These are phyloP conservation scores for Pseudococcus viburni DNA, from an alignment of 2,888 invertebrate species.

Conservation along the genomic window DNA sequence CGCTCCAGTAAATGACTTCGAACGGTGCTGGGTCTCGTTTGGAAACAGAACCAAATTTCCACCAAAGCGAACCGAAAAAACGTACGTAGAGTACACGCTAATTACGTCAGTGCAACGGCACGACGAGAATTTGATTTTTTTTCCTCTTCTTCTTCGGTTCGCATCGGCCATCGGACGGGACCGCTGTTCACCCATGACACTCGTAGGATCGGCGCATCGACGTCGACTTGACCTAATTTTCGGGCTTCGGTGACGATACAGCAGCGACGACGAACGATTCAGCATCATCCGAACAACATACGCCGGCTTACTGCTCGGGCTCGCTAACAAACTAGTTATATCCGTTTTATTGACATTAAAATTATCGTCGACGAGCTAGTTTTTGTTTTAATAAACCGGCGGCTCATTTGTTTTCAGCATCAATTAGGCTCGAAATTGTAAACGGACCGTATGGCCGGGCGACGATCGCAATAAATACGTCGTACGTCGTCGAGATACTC, in stretches of 20 bases:
- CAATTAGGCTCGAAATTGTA: constrained; percentile 31
- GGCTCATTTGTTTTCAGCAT: constrained; percentile 21
- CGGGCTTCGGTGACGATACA: neutral
- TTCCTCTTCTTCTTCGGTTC: neutral
- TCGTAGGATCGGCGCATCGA: neutral
- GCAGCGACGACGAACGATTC: neutral
- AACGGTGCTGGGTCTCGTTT: neutral
- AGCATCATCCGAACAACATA: neutral
- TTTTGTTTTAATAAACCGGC: constrained; percentile 3
- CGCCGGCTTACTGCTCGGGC: neutral
- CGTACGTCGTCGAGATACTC: neutral
- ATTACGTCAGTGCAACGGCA: constrained; percentile 44
- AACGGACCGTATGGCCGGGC: neutral
- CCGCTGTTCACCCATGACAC: neutral
- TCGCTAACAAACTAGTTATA: constrained; percentile 52
- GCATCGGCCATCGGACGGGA: neutral
- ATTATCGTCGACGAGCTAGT: constrained; percentile 36
- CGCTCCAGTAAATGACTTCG: neutral
- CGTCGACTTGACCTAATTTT: constrained; percentile 34
- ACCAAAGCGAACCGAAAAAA: neutral
- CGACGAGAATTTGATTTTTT: constrained; percentile 30
- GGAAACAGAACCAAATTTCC: neutral
- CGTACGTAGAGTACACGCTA: neutral
- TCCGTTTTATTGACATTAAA: constrained; percentile 54
- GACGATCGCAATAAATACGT: neutral